These are phyloP conservation scores for Clinocottus analis DNA, from an alignment of 2,113 vertebrate species.

Conservation along the genomic window DNA sequence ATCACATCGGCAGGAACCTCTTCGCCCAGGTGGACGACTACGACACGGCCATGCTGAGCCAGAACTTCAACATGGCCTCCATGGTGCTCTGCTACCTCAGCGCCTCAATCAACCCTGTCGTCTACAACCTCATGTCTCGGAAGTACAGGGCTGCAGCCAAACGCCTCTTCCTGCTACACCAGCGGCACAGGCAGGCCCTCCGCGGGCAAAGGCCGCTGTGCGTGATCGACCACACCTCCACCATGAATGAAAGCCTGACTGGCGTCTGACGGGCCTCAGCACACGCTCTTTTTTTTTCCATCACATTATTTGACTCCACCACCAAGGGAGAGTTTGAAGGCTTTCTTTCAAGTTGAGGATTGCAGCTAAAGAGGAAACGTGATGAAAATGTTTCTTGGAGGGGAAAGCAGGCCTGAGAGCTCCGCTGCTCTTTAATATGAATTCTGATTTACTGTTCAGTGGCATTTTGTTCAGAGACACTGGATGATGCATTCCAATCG, in stretches of 20 bases:
- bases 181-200: slow-evolving; percentile 31
- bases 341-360: background rate
- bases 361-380: background rate
- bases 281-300: background rate
- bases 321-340: background rate
- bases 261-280: slow-evolving; percentile 61
- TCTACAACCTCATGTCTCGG: slow-evolving; percentile 90
- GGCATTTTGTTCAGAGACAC: slow-evolving; percentile 20
- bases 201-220: slow-evolving; percentile 67
- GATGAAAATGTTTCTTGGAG: slow-evolving; percentile 1
- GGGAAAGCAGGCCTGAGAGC: background rate
- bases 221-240: slow-evolving; percentile 60
- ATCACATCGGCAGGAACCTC: slow-evolving; percentile 89
- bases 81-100: slow-evolving; percentile 92
- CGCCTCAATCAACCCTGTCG: slow-evolving; percentile 89
- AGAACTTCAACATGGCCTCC: slow-evolving; percentile 90
- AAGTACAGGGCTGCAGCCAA: slow-evolving; percentile 86
- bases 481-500: background rate
- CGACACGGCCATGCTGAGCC: slow-evolving; percentile 84
- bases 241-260: slow-evolving; percentile 74
- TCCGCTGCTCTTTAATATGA: slow-evolving; percentile 16
- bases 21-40: slow-evolving; percentile 84
- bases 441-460: slow-evolving; percentile 14
- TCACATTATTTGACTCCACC: slow-evolving; percentile 12
- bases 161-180: slow-evolving; percentile 80